Evolutionary conservation across 2,888 invertebrate species (phyloP), one percentile per base, ranked within the genome.

Genomic region (Hypomecis punctinalis): DNA sequence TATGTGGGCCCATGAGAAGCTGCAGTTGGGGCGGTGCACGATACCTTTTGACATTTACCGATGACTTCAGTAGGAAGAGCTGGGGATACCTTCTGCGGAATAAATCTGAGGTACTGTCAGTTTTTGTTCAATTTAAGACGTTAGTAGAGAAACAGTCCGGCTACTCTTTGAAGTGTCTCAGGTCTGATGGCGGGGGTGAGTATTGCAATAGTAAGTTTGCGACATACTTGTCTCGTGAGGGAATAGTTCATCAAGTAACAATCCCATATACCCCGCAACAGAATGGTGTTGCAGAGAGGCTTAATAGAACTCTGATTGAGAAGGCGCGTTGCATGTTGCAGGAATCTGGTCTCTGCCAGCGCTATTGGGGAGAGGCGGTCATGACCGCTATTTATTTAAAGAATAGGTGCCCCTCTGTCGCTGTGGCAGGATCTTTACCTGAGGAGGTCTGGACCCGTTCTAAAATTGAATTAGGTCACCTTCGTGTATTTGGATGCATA

Each of bases 321-420:
- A n/a, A n/a, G n/a, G n/a, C n/a, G n/a, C n/a, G n/a, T n/a, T n/a
- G n/a, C n/a, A n/a, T n/a, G n/a, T n/a, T n/a, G n/a, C n/a, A n/a
- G n/a, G n/a, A n/a, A n/a, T n/a, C n/a, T n/a, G n/a, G n/a, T n/a
- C n/a, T n/a, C n/a, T n/a, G n/a, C n/a, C 9, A 49, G 23, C 47
- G 40, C n/a, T 66, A 37, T 46, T 66, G 57, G 66, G 59, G 59
- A 37, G 59, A 64, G 11, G 63, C 59, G 6, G 57, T 61, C 9
- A 53, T 55, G 42, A 48, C 63, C 4, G 59, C 63, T 6, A 11
- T 58, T 9, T 59, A 64, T 48, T 48, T 64, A 23, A 59, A 58
- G 35, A 64, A 64, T 49, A 11, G 61, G 37, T 49, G 9, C 10
- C 54, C 57, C 33, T 23, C 57, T 35, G 7, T 6, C 7, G 48